These are phyloP conservation scores for Drosophila meridiana DNA, from an alignment of 2,888 invertebrate species.

Conservation along the genomic window DNA sequence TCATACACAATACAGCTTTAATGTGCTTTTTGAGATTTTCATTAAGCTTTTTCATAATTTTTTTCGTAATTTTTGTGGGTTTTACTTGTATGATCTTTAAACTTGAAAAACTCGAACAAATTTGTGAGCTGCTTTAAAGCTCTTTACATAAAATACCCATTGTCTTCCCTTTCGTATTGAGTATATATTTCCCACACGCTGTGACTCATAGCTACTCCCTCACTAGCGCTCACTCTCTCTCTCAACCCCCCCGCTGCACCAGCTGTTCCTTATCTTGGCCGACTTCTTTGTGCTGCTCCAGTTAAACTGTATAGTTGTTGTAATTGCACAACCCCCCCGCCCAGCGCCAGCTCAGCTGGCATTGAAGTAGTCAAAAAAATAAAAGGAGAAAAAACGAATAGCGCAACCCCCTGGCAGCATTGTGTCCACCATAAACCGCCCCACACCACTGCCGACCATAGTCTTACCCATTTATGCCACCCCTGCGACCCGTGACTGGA, in stretches of 20 bases:
- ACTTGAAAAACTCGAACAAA: not conserved
- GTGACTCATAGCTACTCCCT: constrained; percentile 37
- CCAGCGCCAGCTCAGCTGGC: not conserved
- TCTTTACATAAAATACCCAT: not conserved
- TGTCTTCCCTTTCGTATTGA: not conserved
- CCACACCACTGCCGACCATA: not conserved
- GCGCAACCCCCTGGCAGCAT: constrained; percentile 42
- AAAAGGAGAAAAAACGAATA: constrained; percentile 2
- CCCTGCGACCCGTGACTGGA: constrained; percentile 27
- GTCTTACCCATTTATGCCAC: constrained; percentile 30
- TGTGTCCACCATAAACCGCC: constrained; percentile 3
- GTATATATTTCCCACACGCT: not conserved
- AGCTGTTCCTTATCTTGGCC: constrained; percentile 54
- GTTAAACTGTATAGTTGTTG: constrained; percentile 40
- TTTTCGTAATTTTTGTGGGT: too few species aligned
- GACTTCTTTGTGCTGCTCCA: constrained; percentile 46
- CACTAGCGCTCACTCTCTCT: not conserved
- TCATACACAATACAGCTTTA: not conserved
- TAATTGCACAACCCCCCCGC: constrained; percentile 30
- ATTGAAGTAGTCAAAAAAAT: constrained; percentile 10
- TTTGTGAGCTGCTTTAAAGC: not conserved
- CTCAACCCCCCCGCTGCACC: constrained; percentile 1
- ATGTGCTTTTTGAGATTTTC: not conserved
- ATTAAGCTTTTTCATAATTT: too few species aligned
- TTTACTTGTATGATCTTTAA: not conserved